phyloP scores from a whole-genome alignment of 2,797 vertebrate species.

The Cyprinodon diabolis region DNA sequence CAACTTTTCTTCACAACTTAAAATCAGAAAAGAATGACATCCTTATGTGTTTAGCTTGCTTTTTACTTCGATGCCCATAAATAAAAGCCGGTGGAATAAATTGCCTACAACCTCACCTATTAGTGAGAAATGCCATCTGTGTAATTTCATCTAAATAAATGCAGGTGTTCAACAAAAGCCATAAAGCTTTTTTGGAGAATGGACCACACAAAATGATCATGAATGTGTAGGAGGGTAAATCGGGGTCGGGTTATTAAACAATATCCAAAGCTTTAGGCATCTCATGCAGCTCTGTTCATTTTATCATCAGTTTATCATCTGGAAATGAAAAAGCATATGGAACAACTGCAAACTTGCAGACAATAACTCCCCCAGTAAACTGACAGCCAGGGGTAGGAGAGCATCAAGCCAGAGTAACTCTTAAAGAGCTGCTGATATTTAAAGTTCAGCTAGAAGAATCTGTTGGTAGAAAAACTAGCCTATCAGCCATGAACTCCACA shows the following conservation, averaged over 20 bases:
- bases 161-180: too few species aligned
- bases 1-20: too few species aligned
- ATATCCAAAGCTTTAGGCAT: not conserved
- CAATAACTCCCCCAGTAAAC: not conserved
- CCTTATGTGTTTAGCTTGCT: too few species aligned
- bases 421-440: not conserved
- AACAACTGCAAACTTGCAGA: not conserved
- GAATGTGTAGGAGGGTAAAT: not conserved
- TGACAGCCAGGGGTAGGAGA: not conserved
- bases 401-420: not conserved
- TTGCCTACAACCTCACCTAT: too few species aligned
- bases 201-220: not conserved
- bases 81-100: too few species aligned
- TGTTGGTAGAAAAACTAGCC: not conserved
- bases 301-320: not conserved
- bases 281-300: not conserved
- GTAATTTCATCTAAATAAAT: too few species aligned
- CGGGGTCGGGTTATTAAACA: not conserved
- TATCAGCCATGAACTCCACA: not conserved
- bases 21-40: too few species aligned
- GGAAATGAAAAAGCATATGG: not conserved
- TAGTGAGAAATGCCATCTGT: too few species aligned
- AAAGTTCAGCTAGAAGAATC: conserved; percentile 1
- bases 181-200: too few species aligned
- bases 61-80: too few species aligned